Base-by-base conservation (phyloP, 1,140 invertebrate genomes). In the Bombus breviceps region DNA sequence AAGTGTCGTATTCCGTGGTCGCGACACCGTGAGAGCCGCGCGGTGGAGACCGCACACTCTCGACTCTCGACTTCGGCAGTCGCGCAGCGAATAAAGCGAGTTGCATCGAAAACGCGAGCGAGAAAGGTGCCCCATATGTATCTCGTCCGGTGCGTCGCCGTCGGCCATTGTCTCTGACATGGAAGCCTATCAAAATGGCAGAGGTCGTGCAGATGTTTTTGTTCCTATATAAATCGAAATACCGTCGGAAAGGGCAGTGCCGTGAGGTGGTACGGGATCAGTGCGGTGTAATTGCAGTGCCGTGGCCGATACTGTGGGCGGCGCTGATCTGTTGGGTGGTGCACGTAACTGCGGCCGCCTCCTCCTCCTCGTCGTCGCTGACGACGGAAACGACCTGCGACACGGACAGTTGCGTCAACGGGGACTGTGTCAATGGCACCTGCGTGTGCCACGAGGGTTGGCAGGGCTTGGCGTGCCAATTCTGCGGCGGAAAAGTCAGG, bases 401-500 rank as follows among this genome's bases (percentile, higher is more conserved):
- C 71, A 92, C 92, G 89, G 93, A 93, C 81, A 96, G 94, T 92
- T 97, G 97, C 94, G 95, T 96, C 88, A 97, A 98, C 94, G 97
- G 97, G 53, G 95, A 96, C 80, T 98, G 98, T 96, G 96, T 97
- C 93, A 98, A 98, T 96, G 97, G 97, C 91, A 98, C 96, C 92
- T 99, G 98, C 96, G 95, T 98, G 79, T 99, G 98, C 96, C 96
- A 96, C 92, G 97, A 98, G 93, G 98, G 98, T 75, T 99, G 98
- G 98, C 97, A 98, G 94, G 98, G 98, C 71, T 95, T 96, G 39
- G 96, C 97, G 87, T 99, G 98, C 95, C 97, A 98, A 94, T 98
- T 97, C 94, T 99, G 98, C 96, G 97, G 97, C 80, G 98, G 98
- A 85, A 98, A 98, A 97, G 97, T 98, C 92, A 98, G 97, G 98